These are phyloP conservation scores for Clusia tigrina DNA, from an alignment of 2,888 invertebrate species.

Conservation along the genomic window DNA sequence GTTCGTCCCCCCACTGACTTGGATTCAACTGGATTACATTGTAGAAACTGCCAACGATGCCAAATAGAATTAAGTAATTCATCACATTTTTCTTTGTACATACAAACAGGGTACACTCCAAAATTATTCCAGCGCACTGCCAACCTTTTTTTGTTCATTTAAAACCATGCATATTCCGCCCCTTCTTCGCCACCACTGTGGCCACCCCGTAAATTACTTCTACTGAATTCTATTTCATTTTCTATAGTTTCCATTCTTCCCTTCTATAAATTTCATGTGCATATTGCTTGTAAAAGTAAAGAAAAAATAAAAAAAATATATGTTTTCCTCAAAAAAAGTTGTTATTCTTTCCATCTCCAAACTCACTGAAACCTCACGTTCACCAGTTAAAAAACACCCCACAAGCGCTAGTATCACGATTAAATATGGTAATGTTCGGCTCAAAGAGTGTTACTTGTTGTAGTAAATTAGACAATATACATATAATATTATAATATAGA, in stretches of 20 bases:
- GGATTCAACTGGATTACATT: slow-evolving; percentile 1
- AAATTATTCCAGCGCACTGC: slow-evolving; percentile 10
- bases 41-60: slow-evolving; percentile 41
- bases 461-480: no score
- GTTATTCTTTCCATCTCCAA: no score
- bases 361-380: no score
- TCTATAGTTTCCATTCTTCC: neutral
- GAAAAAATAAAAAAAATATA: slow-evolving; percentile 18
- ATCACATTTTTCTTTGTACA: slow-evolving; percentile 5
- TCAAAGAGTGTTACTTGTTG: no score
- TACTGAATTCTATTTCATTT: neutral
- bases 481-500: no score
- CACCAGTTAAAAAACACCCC: no score
- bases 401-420: no score
- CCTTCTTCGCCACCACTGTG: neutral
- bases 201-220: neutral
- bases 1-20: neutral
- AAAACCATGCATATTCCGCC: neutral
- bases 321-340: neutral
- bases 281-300: slow-evolving; percentile 25
- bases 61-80: slow-evolving; percentile 2
- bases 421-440: no score
- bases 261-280: slow-evolving; percentile 22
- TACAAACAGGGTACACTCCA: slow-evolving; percentile 16
- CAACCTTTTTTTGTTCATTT: slow-evolving; percentile 12